Base-by-base conservation (phyloP, 2,888 invertebrate genomes). In the Cynaeus angustus region DNA sequence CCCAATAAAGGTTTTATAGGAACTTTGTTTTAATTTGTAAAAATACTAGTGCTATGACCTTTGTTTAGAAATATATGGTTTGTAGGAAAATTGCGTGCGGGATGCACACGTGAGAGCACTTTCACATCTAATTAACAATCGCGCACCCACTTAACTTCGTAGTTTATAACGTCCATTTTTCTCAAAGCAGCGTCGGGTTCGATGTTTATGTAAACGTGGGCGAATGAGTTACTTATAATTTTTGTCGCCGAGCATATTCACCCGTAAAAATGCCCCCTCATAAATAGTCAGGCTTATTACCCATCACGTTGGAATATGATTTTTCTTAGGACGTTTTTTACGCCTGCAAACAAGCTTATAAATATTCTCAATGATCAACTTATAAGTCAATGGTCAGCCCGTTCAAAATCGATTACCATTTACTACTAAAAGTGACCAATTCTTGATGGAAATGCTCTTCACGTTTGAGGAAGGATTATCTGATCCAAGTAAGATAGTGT, bases 331-430 rank as follows among this genome's bases (percentile, higher is more conserved):
- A 26, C 50, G 50, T 64, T 46, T 64, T 50, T 55, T 55, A 33
- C 37, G 65, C 59, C 45, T 10, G 58, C 33, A 58, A 66, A 62
- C 65, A 58, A 72, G 68, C 67, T 66, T 72, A 72, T 77, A 76
- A 75, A 77, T 75, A 70, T 74, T 68, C 68, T 12, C 65, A 72
- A 68, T 72, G 73, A 74, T 74, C 76, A 72, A 68, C 68, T 68
- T 75, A 77, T 74, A 75, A 76, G 73, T 78, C 77, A 76, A 69
- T 66, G 73, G 71, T 74, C 71, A 73, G 72, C 61, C 62, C 52
- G 76, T 76, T 78, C 75, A 66, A 73, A 78, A 77, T 78, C 77
- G 79, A 78, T 79, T 78, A 78, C 72, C 68, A 64, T 58, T 58
- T 33, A 52, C 21, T 52, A 33, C 46, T 53, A 58, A 69, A 68